Evolutionary conservation across 2,888 invertebrate species (phyloP).

Genomic region (Strigamia crassipes): DNA sequence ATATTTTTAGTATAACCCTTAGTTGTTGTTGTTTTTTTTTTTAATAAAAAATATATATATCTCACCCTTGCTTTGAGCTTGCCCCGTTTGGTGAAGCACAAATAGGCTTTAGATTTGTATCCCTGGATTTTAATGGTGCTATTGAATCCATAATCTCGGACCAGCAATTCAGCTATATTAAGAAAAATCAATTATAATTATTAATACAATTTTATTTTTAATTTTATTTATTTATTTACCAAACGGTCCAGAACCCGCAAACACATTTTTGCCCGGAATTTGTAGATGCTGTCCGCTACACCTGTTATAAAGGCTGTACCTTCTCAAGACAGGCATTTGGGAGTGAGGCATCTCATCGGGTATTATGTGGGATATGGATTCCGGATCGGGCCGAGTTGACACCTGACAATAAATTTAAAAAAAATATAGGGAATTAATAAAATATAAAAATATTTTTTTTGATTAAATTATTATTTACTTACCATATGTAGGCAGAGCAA

Average conservation of each 20-base stretch:
- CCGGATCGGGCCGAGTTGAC: conserved; percentile 35
- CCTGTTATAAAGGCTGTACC: conserved; percentile 37
- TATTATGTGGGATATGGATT: neutral
- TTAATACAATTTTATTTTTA: neutral
- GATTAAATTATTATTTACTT: neutral
- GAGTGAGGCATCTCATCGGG: conserved; percentile 22
- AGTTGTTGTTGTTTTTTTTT: neutral
- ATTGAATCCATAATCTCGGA: conserved; percentile 3
- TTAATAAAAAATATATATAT: neutral
- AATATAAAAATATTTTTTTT: neutral
- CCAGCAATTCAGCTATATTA: conserved; percentile 24
- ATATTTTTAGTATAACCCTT: neutral
- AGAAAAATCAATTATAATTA: neutral
- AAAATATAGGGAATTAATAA: neutral
- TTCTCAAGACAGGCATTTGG: conserved; percentile 9
- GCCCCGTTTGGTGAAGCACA: conserved; percentile 34
- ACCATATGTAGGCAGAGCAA: conserved; percentile 37
- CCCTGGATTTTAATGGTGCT: conserved; percentile 41
- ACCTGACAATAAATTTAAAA: neutral
- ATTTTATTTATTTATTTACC: neutral
- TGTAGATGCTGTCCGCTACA: conserved; percentile 24
- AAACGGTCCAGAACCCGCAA: conserved; percentile 15
- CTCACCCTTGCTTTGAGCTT: conserved; percentile 40
- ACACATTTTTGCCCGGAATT: conserved; percentile 35
- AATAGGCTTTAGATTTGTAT: conserved; percentile 26